Evolutionary conservation across 2,888 invertebrate genomes (phyloP).

Genomic region (Andricus quercusramuli): DNA sequence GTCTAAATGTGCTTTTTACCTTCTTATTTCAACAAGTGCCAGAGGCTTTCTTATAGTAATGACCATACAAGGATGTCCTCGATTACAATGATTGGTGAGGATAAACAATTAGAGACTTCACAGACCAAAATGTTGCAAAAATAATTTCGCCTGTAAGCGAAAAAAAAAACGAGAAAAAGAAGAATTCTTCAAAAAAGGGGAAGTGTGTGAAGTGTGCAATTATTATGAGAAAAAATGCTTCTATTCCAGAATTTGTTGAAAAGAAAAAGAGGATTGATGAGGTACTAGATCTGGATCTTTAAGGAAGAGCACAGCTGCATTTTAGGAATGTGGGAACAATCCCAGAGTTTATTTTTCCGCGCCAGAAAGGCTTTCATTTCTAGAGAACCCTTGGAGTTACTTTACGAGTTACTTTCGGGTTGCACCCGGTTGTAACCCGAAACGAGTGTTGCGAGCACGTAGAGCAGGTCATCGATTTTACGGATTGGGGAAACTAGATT

Average conservation of each 20-base stretch:
- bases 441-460: constrained; percentile 47
- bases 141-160: too few species aligned
- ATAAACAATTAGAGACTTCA: not conserved
- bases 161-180: too few species aligned
- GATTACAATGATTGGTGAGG: constrained; percentile 8
- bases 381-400: constrained; percentile 30
- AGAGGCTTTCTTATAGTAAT: constrained; percentile 1
- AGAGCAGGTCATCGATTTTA: constrained; percentile 59
- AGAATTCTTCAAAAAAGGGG: too few species aligned
- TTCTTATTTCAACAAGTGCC: not conserved
- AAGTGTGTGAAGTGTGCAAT: not conserved
- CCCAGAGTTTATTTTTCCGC: constrained; percentile 43
- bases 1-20: constrained; percentile 30
- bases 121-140: too few species aligned
- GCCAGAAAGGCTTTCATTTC: constrained; percentile 24
- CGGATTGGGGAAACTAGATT: constrained; percentile 57
- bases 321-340: constrained; percentile 26
- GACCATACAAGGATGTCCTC: not conserved
- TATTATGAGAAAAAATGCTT: too few species aligned
- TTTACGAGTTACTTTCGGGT: constrained; percentile 37
- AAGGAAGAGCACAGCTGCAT: constrained; percentile 16
- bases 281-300: not conserved
- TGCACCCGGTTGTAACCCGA: constrained; percentile 47
- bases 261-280: not conserved
- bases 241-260: not conserved